Evolutionary conservation across 2,113 vertebrate species (phyloP), one percentile per base, ranked within the genome.

Genomic region (Aramus guarauna): DNA sequence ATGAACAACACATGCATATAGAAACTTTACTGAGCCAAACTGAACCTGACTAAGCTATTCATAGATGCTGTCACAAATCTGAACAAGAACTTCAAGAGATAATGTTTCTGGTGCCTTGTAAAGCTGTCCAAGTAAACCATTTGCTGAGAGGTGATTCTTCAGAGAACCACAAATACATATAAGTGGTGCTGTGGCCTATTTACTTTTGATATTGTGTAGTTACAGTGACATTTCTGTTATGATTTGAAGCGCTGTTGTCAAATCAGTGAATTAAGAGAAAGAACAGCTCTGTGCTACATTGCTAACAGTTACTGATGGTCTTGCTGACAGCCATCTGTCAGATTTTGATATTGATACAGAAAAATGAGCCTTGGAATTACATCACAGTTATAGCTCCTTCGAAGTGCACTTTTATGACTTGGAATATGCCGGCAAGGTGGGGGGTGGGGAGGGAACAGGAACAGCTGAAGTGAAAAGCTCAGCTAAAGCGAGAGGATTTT

Each of bases 221-320:
- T 47, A 22, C 36, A 39, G 45, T 53, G 45, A 69, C 50, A 85
- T 77, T 89, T 76, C 75, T 87, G 71, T 37, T 94, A 82, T 37
- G 52, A 47, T 81, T 93, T 56, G 36, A 87, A 71, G 47, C 5
- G 1, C n/a, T 78, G 26, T 48, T 90, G 64, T 95, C 86, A 92
- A 78, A 92, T 83, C 45, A 63, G 67, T 60, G 85, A 93, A 95
- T 89, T 95, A 77, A 76, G 50, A 78, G 62, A 59, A 80, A 68
- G 71, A 92, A 78, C 52, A 78, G 64, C 75, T 90, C 59, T 62
- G 23, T 58, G 56, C 30, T 63, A 16, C 27, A 4, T 69, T 17
- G 5, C 43, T 58, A 88, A 34, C 36, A 47, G 74, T 45, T 94
- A 84, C 27, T 80, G 59, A 75, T 29, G 74, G 37, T 73, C 71